Evolutionary conservation across 92 coral and sea anemone genomes (phyloP).

Genomic region (Zoanthus solanderi): DNA sequence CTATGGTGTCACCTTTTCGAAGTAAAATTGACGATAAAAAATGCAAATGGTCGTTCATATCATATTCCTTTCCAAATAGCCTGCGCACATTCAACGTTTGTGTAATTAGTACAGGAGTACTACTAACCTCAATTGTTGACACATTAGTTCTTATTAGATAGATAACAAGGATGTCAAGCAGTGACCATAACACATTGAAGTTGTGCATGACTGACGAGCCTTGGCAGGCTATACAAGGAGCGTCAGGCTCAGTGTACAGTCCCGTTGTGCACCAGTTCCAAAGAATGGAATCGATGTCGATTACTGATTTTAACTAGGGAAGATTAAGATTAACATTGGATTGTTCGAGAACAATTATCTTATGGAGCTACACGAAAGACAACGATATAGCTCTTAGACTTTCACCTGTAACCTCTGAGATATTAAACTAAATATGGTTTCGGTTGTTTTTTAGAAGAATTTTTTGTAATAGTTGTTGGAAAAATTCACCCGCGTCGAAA

Average conservation of each 20-base stretch:
- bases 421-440: not conserved
- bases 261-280: constrained; percentile 13
- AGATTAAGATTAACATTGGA: constrained; percentile 1
- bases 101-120: not conserved
- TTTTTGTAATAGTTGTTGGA: not conserved
- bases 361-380: not conserved
- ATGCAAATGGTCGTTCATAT: not conserved
- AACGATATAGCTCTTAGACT: not conserved
- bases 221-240: not conserved
- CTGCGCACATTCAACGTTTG: not conserved
- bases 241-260: not conserved
- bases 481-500: constrained; percentile 4
- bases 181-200: not conserved
- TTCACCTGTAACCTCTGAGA: not conserved
- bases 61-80: constrained; percentile 1
- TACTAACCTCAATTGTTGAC: not conserved
- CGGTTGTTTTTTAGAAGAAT: not conserved
- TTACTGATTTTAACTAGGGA: not conserved
- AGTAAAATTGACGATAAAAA: not conserved
- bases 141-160: not conserved
- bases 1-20: not conserved
- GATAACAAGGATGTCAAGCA: not conserved
- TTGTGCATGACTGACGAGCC: constrained; percentile 3
- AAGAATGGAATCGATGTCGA: constrained; percentile 15
- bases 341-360: not conserved